Base-by-base conservation (phyloP, 2,797 vertebrate genomes). In the Otolemur crassicaudatus region DNA sequence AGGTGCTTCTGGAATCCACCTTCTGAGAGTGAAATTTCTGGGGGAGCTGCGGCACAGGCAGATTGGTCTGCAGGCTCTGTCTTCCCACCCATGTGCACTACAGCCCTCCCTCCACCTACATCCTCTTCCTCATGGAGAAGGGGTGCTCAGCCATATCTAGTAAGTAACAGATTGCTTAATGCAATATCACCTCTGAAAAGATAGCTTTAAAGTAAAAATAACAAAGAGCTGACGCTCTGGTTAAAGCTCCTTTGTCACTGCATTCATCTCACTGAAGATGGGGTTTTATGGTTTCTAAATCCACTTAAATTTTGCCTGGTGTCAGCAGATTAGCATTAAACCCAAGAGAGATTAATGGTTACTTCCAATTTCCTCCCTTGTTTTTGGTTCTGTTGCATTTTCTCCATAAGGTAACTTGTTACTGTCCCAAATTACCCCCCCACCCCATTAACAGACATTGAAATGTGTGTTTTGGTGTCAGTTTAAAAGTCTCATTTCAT, bases 221-320 rank as follows among this genome's bases (percentile, higher is more conserved):
- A 72, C 69, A 65, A 82, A 83, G 73, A 94, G 56, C 5, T 73
- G 61, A n/a, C 43, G 53, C 29, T 80, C 63, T 69, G 60, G 46
- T 91, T 88, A 89, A 65, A 87, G 53, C 10, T 96, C 85, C 87
- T 81, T 43, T 14, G 58, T 85, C 76, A 77, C 16, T 81, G 70
- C 17, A 65, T 73, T 81, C 67, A 49, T 58, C 40, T 93, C 83
- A 63, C 58, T 40, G 40, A 94, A 27, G n/a, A 25, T 29, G 29
- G 20, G 5, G 40, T 49, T 73, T 75, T 58, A n/a, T 40, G 56
- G 70, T 80, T 96, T 91, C 65, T 76, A 60, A 93, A 90, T 22
- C 16, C n/a, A 96, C 73, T 94, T 88, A 69, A 31, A 76, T 92
- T 69, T 91, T 83, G 76, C 67, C 88, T 94, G 23, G 70, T 93